Evolutionary conservation across 2,888 invertebrate species (phyloP).

Genomic region (Synergus laeviventris): DNA sequence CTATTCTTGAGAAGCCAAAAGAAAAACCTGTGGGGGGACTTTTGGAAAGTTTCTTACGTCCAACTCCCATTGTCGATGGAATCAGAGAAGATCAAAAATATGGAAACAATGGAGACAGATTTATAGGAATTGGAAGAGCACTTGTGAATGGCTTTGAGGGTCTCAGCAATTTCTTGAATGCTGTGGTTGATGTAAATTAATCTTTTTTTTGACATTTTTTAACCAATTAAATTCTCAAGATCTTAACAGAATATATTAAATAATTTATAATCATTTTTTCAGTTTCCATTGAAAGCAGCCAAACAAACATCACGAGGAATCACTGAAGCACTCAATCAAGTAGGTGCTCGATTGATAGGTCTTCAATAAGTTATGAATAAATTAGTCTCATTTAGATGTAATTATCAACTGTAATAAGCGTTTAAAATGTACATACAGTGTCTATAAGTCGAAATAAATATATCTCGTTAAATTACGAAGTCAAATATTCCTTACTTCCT

Average conservation of each 20-base stretch:
- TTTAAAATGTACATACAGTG: slow-evolving; percentile 38
- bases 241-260: no score
- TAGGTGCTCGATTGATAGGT: slow-evolving; percentile 79
- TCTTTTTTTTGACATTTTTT: background rate
- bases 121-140: slow-evolving; percentile 80
- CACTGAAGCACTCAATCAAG: slow-evolving; percentile 79
- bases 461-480: slow-evolving; percentile 40
- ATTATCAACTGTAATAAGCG: slow-evolving; percentile 29
- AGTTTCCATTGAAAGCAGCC: slow-evolving; percentile 78
- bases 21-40: slow-evolving; percentile 56
- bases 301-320: slow-evolving; percentile 77
- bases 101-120: slow-evolving; percentile 85
- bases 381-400: background rate
- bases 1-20: slow-evolving; percentile 61
- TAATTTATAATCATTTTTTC: slow-evolving; percentile 52
- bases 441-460: slow-evolving; percentile 42
- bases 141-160: slow-evolving; percentile 84
- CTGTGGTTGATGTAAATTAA: slow-evolving; percentile 79
- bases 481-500: slow-evolving; percentile 32
- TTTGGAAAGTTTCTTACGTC: slow-evolving; percentile 74
- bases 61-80: slow-evolving; percentile 86
- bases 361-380: slow-evolving; percentile 73
- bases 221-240: no score
- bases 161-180: slow-evolving; percentile 82
- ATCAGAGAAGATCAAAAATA: slow-evolving; percentile 87